Percentiles rank a stretch among this genome's conserved stretches.
phyloP scores from a whole-genome alignment of 2,113 vertebrate genomes.

The Heterotilapia buettikoferi region DNA sequence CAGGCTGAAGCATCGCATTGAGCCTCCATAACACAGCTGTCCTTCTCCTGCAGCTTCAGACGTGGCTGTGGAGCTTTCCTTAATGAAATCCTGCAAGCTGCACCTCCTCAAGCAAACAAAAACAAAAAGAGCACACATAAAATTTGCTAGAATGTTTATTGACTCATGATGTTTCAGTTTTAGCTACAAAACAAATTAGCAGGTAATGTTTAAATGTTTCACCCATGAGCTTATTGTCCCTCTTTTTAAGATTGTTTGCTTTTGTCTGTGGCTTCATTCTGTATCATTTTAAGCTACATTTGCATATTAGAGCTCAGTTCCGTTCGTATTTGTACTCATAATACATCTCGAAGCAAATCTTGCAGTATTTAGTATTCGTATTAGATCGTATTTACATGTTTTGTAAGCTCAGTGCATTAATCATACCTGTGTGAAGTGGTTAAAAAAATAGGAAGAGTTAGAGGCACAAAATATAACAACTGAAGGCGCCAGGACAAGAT shows the following conservation, averaged over 20 bases:
- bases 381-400: background rate
- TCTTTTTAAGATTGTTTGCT: background rate
- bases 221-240: background rate
- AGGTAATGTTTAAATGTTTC: background rate
- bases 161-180: background rate
- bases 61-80: background rate
- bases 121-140: background rate
- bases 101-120: background rate
- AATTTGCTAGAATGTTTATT: background rate
- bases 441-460: background rate
- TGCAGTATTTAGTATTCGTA: background rate
- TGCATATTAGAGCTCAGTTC: background rate
- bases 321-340: background rate
- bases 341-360: background rate
- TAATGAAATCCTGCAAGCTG: background rate
- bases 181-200: background rate
- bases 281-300: background rate
- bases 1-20: conserved; percentile 33
- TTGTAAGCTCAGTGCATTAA: background rate
- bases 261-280: background rate
- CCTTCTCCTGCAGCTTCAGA: background rate
- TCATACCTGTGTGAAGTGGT: background rate
- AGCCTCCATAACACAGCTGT: conserved; percentile 23
- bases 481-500: background rate
- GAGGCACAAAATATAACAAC: background rate